Percentiles rank a stretch among this genome's conserved stretches.
Conservation (phyloP, 2,113 vertebrate genomes). For the Cyanistes caeruleus region DNA sequence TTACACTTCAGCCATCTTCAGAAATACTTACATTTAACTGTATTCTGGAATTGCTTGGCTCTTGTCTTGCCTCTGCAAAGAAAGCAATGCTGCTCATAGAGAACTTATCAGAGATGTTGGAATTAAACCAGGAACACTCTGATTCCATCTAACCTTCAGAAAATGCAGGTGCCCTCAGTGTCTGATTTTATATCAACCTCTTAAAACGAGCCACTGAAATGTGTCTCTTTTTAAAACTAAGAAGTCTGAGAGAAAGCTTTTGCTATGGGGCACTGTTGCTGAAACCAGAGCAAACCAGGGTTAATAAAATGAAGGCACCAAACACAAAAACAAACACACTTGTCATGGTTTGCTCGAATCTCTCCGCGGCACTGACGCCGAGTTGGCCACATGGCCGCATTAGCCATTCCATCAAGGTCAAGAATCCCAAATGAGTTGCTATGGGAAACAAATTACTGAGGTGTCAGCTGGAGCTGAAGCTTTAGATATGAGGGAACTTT, state of each 20-base stretch:
- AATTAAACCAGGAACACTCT: neutral
- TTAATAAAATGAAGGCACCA: neutral
- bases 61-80: neutral
- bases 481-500: slow-evolving; percentile 63
- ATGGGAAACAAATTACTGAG: slow-evolving; percentile 70
- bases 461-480: slow-evolving; percentile 64
- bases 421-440: slow-evolving; percentile 60
- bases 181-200: neutral
- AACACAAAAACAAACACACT: slow-evolving; percentile 7
- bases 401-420: slow-evolving; percentile 64
- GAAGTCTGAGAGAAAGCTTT: neutral
- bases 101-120: neutral
- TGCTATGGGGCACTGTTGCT: neutral
- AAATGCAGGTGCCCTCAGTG: neutral
- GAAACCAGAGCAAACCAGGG: neutral
- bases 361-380: neutral
- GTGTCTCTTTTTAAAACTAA: neutral
- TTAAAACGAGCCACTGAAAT: neutral
- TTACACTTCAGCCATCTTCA: neutral
- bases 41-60: neutral
- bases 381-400: slow-evolving; percentile 23
- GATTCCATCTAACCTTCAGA: neutral
- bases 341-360: neutral
- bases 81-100: neutral
- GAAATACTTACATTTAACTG: neutral